Evolutionary conservation across 2,797 vertebrate genomes (phyloP), one percentile per base, ranked within the genome.

Genomic region (Acanthiza pusilla): DNA sequence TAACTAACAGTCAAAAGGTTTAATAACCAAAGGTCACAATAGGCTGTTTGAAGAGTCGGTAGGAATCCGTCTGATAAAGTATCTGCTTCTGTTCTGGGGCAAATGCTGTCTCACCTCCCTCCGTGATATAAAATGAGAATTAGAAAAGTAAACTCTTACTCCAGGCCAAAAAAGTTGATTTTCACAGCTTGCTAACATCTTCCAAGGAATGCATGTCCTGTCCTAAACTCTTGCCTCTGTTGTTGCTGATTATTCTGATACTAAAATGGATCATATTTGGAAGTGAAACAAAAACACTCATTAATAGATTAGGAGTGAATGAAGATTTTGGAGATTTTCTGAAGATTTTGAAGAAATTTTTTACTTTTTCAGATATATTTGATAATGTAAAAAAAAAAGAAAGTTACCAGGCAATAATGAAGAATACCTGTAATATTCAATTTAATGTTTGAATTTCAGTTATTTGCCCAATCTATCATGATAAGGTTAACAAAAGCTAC

Each of bases 1-100:
- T 98, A 98, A 97, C 97, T 97, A 98, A 98, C 96, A 97, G 96
- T 97, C 95, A 97, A 98, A 97, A 97, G 94, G 58, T 96, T 95
- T 95, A 97, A 97, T 98, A 97, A 97, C 93, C 93, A 96, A 94
- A 93, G 97, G 93, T 96, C 96, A 97, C 93, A 89, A 94, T 85
- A 95, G 95, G 76, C 95, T 97, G 88, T 95, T 96, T 89, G 95
- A 97, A 96, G 95, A 97, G 96, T 95, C 89, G 2, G 91, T 97
- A 94, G 96, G 94, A 97, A 97, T 97, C 93, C 94, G 96, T 93
- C 91, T 97, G 97, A 97, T 93, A 97, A 97, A 97, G 98, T 97
- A 94, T 86, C 60, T 88, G 85, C 70, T 95, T 94, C 96, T 90
- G 57, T 97, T 97, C 94, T 73, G 66, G 66, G 42, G 83, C 21